Conservation (phyloP, 2,888 invertebrate species). For the Pemphredon lugubris region DNA sequence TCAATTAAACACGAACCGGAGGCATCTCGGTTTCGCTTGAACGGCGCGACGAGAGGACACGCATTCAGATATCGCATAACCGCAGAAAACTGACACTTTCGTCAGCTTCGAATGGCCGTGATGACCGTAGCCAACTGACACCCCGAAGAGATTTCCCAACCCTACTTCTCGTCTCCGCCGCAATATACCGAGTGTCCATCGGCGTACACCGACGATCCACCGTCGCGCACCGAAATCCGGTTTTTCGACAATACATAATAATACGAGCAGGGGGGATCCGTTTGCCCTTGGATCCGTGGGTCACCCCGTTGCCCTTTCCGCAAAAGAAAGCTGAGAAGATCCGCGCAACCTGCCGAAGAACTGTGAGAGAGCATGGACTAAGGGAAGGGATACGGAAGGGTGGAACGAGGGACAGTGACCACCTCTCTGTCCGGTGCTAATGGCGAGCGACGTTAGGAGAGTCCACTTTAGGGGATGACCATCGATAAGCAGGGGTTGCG, state of each 20-base stretch:
- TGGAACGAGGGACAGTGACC: slow-evolving; percentile 59
- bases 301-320: slow-evolving; percentile 42
- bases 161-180: slow-evolving; percentile 16
- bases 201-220: slow-evolving; percentile 36
- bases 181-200: slow-evolving; percentile 40
- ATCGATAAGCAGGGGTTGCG: slow-evolving; percentile 67
- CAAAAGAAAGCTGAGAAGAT: slow-evolving; percentile 49
- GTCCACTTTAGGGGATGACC: slow-evolving; percentile 72
- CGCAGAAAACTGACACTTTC: too few species aligned
- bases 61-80: too few species aligned
- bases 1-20: too few species aligned
- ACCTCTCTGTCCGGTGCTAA: slow-evolving; percentile 51
- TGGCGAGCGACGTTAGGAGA: slow-evolving; percentile 35
- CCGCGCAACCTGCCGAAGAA: slow-evolving; percentile 57
- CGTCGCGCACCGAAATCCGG: slow-evolving; percentile 47
- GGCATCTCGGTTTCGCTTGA: too few species aligned
- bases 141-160: neutral
- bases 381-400: slow-evolving; percentile 15
- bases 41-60: too few species aligned
- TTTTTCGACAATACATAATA: slow-evolving; percentile 54
- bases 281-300: slow-evolving; percentile 39
- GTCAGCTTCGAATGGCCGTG: too few species aligned
- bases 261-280: slow-evolving; percentile 41
- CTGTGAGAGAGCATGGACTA: slow-evolving; percentile 42
- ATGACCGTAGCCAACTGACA: neutral